Conservation (phyloP, 2,888 invertebrate genomes). For the Tachina grossa region DNA sequence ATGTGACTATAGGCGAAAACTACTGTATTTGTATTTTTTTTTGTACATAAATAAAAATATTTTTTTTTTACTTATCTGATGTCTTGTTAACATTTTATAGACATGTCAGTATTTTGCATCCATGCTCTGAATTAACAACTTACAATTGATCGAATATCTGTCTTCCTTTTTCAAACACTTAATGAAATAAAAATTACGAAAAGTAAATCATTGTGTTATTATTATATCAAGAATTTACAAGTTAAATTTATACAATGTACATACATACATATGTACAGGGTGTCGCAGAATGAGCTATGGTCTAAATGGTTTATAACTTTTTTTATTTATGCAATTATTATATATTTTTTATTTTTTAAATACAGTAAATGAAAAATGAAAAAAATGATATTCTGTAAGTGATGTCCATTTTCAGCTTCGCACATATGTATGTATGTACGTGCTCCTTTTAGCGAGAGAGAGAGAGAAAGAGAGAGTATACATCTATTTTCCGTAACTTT, state of each 20-base stretch:
- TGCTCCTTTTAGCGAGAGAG: too few relatives aligned
- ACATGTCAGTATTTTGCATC: background rate
- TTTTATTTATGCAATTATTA: too few relatives aligned
- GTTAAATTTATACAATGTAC: constrained; percentile 21
- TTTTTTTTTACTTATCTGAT: background rate
- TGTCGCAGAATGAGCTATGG: too few relatives aligned
- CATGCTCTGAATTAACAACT: background rate
- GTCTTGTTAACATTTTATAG: background rate
- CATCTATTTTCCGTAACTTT: too few relatives aligned
- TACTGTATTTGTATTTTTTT: background rate
- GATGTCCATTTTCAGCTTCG: too few relatives aligned
- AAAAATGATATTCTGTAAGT: too few relatives aligned
- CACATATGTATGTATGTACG: too few relatives aligned
- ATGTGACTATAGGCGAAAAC: too few relatives aligned
- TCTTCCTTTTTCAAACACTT: constrained; percentile 19
- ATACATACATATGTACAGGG: constrained; percentile 6
- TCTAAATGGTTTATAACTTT: too few relatives aligned
- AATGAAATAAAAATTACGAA: constrained; percentile 3
- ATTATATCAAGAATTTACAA: constrained; percentile 36
- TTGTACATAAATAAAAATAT: background rate
- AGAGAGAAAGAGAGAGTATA: too few relatives aligned
- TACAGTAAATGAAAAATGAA: too few relatives aligned
- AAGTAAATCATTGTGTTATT: constrained; percentile 30
- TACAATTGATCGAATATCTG: constrained; percentile 3
- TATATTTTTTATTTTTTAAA: too few relatives aligned